Evolutionary conservation across 2,797 vertebrate genomes (phyloP), one percentile per base, ranked within the genome.

Genomic region (Garrulus glandarius): DNA sequence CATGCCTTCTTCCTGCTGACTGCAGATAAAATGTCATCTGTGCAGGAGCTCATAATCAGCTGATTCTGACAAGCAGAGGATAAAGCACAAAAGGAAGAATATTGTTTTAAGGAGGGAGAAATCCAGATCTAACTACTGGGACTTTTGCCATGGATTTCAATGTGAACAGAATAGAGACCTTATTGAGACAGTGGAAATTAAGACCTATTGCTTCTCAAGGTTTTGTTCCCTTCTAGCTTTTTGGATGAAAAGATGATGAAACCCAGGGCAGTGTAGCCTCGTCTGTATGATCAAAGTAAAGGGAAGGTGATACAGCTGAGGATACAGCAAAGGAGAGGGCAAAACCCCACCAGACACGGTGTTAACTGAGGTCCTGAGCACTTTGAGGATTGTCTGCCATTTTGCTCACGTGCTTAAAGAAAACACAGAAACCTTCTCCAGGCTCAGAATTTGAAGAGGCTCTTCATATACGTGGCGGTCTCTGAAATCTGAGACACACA

Each of bases 11-110:
- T 98, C 96, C 96, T 97, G 93, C 96, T 96, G 97, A 94, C 87
- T 95, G 81, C 78, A 76, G 93, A 95, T 95, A 95, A 95, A 96
- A 93, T 98, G 97, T 97, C 97, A 98, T 96, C 97, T 97, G 94
- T 96, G 84, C 89, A 92, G 72, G 75, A 95, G 79, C 84, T 92
- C 86, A 86, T 96, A 96, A 97, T 97, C 97, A 96, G 96, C 96
- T 94, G 92, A 87, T 78, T 85, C 86, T 95, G 96, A 89, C 26
- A 32, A 64, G 71, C 59, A 71, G 61, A 70, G 61, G 69, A 94
- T 91, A 93, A 94, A 88, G 49, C 64, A 95, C 63, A 85, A 95
- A 96, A 91, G 55, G 65, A 92, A 91, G 79, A 97, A 95, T 90
- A 95, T 89, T 95, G 92, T 96, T 93, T 92, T 89, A 94, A 92